phyloP scores from a whole-genome alignment of 2,888 invertebrate genomes.

The Volucella inflata region DNA sequence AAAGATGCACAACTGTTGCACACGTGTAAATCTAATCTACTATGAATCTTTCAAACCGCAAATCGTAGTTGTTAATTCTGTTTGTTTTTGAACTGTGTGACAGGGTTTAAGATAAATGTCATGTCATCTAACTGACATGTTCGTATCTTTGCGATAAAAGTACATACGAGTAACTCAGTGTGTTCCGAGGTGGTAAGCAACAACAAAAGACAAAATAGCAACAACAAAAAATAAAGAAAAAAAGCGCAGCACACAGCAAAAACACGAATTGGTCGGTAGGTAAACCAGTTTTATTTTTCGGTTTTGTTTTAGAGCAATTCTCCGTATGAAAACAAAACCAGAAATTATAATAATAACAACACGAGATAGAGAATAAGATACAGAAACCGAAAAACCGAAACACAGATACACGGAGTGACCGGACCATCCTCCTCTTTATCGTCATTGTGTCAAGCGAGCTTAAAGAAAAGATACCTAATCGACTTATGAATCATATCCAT shows the following conservation, averaged over 20 bases:
- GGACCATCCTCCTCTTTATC: too few species aligned
- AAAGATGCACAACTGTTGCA: slow-evolving; percentile 5
- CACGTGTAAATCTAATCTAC: too few species aligned
- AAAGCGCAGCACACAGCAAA: slow-evolving; percentile 20
- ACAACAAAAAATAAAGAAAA: slow-evolving; percentile 13
- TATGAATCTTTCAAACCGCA: too few species aligned
- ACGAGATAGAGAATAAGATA: background rate
- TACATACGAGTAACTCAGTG: too few species aligned
- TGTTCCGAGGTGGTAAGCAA: background rate
- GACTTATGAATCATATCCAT: background rate
- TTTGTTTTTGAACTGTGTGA: too few species aligned
- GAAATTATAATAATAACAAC: slow-evolving; percentile 40
- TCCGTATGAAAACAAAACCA: slow-evolving; percentile 62
- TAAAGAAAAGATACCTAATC: background rate
- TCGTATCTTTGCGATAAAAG: too few species aligned
- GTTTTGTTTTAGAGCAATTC: slow-evolving; percentile 33
- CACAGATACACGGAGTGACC: too few species aligned
- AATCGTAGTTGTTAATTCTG: too few species aligned
- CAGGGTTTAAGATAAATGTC: too few species aligned
- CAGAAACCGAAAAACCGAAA: background rate
- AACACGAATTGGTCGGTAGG: slow-evolving; percentile 56
- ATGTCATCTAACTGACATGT: too few species aligned
- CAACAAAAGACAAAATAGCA: slow-evolving; percentile 11
- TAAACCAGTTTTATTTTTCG: slow-evolving; percentile 64
- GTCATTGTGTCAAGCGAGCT: too few species aligned